A percentile compares a stretch with the other conserved stretches of the same genome.
Conservation (phyloP, 2,797 vertebrate genomes). For the Tragelaphus eurycerus region DNA sequence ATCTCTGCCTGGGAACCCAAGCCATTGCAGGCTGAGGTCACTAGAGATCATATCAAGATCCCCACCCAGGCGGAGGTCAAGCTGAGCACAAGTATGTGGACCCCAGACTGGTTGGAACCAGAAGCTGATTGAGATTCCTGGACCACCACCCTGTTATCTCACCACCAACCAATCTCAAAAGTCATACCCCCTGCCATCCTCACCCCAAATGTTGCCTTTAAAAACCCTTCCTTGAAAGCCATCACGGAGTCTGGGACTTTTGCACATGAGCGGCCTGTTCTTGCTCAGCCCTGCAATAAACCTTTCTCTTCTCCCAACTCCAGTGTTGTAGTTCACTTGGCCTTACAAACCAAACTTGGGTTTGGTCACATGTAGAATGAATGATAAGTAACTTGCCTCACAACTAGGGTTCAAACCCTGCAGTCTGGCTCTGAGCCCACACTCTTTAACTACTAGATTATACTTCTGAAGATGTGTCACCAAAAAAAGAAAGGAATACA, state of each 20-base stretch:
- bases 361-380: background rate
- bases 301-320: background rate
- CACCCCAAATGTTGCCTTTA: background rate
- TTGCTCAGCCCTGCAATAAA: background rate
- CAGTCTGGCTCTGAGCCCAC: background rate
- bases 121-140: background rate
- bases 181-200: background rate
- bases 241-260: background rate
- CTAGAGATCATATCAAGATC: background rate
- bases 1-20: background rate
- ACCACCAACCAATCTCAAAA: background rate
- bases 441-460: too few species aligned
- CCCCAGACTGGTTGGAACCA: background rate
- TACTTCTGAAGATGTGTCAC: background rate
- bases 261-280: background rate
- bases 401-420: background rate
- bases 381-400: background rate
- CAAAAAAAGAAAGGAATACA: background rate
- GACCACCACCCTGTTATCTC: background rate
- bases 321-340: background rate
- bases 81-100: background rate
- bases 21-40: background rate
- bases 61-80: background rate
- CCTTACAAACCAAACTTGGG: background rate
- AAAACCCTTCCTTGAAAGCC: background rate